Conservation (phyloP, 2,797 vertebrate genomes). For the Labeo calbasu region DNA sequence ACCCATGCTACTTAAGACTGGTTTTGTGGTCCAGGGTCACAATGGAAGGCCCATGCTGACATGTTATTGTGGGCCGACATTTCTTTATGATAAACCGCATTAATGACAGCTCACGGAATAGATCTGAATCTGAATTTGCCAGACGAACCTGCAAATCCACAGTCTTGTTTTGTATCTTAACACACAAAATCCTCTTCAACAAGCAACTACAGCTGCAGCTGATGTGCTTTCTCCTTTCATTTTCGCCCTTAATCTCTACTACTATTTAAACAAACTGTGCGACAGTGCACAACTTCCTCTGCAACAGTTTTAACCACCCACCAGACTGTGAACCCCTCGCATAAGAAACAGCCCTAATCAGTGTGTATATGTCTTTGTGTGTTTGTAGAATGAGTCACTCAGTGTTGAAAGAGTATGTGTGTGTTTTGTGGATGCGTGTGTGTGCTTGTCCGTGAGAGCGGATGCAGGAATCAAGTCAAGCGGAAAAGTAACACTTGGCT, state of each 20-base stretch:
- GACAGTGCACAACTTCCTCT: slow-evolving; percentile 1
- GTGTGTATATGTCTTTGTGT: slow-evolving; percentile 33
- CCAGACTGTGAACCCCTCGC: background rate
- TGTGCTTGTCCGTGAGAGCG: slow-evolving; percentile 50
- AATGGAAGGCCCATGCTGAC: background rate
- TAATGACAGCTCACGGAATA: slow-evolving; percentile 10
- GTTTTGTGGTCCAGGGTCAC: too few species aligned
- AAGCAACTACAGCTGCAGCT: background rate
- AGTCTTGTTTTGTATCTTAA: slow-evolving; percentile 35
- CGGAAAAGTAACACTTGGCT: slow-evolving; percentile 56
- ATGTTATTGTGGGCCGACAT: background rate
- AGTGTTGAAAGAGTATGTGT: slow-evolving; percentile 22
- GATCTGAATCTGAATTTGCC: background rate
- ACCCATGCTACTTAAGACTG: too few species aligned
- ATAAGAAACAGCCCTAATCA: slow-evolving; percentile 11
- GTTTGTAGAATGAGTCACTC: slow-evolving; percentile 39
- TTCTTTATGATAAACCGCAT: slow-evolving; percentile 26
- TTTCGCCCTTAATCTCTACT: background rate
- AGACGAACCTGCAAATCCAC: slow-evolving; percentile 29
- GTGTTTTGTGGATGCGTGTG: slow-evolving; percentile 26
- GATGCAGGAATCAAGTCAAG: slow-evolving; percentile 54
- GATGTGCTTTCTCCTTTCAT: background rate
- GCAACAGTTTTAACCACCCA: slow-evolving; percentile 6
- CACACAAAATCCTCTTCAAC: background rate
- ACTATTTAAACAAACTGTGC: slow-evolving; percentile 3